Evolutionary conservation across 2,797 vertebrate genomes (phyloP).

Genomic region (Discoglossus pictus): DNA sequence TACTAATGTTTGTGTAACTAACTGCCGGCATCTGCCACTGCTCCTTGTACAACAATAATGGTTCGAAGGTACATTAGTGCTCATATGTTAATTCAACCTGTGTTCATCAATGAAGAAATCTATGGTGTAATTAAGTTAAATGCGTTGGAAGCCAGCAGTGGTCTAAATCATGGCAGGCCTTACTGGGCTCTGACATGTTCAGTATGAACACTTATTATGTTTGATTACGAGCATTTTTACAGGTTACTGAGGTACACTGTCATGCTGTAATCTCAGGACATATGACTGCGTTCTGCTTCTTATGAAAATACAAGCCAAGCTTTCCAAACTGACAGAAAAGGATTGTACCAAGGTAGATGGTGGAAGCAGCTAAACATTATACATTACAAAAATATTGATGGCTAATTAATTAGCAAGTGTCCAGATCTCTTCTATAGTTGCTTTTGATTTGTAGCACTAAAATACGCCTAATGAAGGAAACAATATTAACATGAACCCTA

Average conservation of each 20-base stretch:
- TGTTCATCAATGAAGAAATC: conserved; percentile 90
- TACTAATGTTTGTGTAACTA: conserved; percentile 99
- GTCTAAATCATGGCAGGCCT: conserved; percentile 72
- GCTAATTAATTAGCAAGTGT: no score
- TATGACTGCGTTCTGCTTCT: no score
- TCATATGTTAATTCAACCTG: conserved; percentile 83
- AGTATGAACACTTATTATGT: conserved; percentile 71
- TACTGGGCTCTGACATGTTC: conserved; percentile 68
- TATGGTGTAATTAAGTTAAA: conserved; percentile 89
- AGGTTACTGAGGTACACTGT: conserved; percentile 77
- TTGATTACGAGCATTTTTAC: conserved; percentile 63
- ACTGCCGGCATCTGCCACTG: conserved; percentile 80
- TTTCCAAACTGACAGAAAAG: no score
- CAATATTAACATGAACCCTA: no score
- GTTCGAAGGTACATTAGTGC: conserved; percentile 83
- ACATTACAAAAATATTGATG: no score
- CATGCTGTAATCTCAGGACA: conserved; percentile 44
- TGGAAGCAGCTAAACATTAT: no score
- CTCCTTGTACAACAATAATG: conserved; percentile 85
- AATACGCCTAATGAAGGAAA: no score
- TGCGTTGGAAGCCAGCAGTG: conserved; percentile 62
- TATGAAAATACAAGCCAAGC: no score
- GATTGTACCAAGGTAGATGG: no score
- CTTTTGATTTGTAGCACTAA: no score
- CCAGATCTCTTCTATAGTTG: no score